phyloP scores from a whole-genome alignment of 2,797 vertebrate genomes.

The Sebastes itinus region DNA sequence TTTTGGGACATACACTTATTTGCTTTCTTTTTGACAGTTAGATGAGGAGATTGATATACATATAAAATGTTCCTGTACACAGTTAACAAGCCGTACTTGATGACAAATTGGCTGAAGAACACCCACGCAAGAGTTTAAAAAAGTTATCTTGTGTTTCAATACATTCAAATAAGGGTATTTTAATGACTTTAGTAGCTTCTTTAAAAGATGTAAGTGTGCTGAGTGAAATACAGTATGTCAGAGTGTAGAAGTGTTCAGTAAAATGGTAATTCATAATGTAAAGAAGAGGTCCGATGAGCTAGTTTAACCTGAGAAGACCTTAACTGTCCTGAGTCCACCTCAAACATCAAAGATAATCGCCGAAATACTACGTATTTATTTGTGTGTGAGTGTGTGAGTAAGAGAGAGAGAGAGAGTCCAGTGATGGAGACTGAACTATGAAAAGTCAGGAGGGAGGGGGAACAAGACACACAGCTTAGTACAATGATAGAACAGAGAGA shows the following conservation, averaged over 20 bases:
- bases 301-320: constrained; percentile 26
- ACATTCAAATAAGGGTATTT: not conserved
- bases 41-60: not conserved
- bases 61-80: not conserved
- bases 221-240: not conserved
- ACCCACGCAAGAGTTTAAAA: not conserved
- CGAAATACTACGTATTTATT: constrained; percentile 25
- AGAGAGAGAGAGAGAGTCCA: constrained; percentile 67
- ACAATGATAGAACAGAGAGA: constrained; percentile 71
- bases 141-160: not conserved
- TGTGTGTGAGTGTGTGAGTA: not conserved
- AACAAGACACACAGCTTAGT: constrained; percentile 39
- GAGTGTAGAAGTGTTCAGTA: not conserved
- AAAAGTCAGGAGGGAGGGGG: constrained; percentile 62
- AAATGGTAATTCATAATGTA: not conserved
- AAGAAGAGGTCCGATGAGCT: not conserved
- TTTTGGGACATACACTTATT: not conserved
- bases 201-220: not conserved
- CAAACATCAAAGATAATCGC: not conserved
- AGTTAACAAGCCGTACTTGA: not conserved
- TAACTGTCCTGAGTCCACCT: constrained; percentile 13
- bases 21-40: not conserved
- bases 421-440: constrained; percentile 73
- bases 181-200: not conserved
- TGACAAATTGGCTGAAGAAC: too few species aligned